Conservation (phyloP, 2,113 vertebrate species). For the Stegostoma tigrinum region DNA sequence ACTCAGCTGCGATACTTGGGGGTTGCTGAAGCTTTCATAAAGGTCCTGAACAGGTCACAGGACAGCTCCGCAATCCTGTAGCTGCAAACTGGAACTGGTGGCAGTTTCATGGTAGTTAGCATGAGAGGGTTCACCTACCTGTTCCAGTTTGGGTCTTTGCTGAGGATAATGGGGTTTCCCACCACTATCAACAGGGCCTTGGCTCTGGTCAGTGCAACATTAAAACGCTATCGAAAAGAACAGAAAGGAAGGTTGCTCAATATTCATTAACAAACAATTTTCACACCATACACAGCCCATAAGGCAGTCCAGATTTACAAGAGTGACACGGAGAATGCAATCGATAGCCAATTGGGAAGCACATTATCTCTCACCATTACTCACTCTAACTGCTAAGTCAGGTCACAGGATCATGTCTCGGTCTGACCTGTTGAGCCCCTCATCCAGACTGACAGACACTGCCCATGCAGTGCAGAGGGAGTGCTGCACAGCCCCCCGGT, state of each 20-base stretch:
- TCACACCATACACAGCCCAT: too few relatives aligned
- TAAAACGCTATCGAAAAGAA: slow-evolving; percentile 68
- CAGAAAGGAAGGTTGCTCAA: not conserved
- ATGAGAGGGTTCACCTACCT: slow-evolving; percentile 51
- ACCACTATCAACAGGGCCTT: slow-evolving; percentile 83
- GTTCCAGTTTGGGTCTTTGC: slow-evolving; percentile 65
- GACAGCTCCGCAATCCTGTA: too few relatives aligned
- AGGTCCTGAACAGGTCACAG: not conserved
- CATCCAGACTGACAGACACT: not conserved
- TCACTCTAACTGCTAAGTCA: not conserved
- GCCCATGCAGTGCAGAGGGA: not conserved
- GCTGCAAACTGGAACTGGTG: not conserved
- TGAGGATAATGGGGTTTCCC: slow-evolving; percentile 75
- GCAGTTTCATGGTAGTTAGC: not conserved
- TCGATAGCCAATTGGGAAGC: not conserved
- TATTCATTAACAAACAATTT: not conserved
- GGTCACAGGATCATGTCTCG: not conserved
- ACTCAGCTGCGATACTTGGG: not conserved
- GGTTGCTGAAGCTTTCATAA: not conserved
- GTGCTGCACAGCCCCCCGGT: not conserved
- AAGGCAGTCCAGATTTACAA: too few relatives aligned
- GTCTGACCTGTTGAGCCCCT: not conserved
- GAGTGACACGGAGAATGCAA: not conserved
- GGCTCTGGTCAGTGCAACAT: slow-evolving; percentile 86
- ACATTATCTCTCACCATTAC: not conserved